Conservation (phyloP, 2,797 vertebrate genomes). For the Myotis daubentonii region DNA sequence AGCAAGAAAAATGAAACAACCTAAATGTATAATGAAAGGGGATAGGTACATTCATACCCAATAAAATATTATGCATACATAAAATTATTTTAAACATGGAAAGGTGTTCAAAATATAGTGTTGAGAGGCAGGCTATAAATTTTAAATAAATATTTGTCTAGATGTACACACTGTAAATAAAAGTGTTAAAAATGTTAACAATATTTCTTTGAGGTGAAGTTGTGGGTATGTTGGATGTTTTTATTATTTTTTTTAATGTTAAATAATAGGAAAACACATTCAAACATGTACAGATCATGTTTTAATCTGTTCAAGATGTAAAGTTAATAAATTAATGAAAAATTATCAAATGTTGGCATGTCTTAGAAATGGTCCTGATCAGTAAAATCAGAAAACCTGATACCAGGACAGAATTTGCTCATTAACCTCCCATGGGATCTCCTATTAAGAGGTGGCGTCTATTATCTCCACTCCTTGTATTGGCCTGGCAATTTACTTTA, state of each 20-base stretch:
- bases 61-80: constrained; percentile 16
- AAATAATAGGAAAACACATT: not conserved
- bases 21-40: not conserved
- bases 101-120: constrained; percentile 22
- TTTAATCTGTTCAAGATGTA: constrained; percentile 56
- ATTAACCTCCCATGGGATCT: not conserved
- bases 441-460: not conserved
- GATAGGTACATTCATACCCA: not conserved
- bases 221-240: not conserved
- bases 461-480: not conserved
- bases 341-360: not conserved
- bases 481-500: not conserved
- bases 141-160: constrained; percentile 24
- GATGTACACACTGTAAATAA: not conserved
- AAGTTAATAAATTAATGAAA: constrained; percentile 41
- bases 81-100: constrained; percentile 25
- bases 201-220: constrained; percentile 12
- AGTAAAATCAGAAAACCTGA: constrained; percentile 21
- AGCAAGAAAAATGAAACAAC: not conserved
- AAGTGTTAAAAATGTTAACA: not conserved
- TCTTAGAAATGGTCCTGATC: not conserved
- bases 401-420: not conserved
- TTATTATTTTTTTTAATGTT: constrained; percentile 34
- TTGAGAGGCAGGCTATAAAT: constrained; percentile 8
- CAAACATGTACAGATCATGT: constrained; percentile 19